Base-by-base conservation (phyloP, 2,888 invertebrate genomes). In the Lithophane semibrunnea region DNA sequence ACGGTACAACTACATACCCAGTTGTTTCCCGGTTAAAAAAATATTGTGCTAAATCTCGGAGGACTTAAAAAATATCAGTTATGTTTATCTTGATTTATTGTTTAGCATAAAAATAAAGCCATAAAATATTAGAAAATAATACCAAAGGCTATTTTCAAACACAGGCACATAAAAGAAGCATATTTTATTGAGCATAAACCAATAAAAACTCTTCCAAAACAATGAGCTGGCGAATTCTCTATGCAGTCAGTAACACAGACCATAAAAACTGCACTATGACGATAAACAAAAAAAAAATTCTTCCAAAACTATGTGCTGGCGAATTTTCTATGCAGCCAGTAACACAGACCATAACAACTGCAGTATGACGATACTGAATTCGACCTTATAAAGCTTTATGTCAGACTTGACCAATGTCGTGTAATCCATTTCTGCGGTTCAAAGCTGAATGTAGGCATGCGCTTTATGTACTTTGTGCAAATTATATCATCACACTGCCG, bases 291-390 rank as follows among this genome's bases (percentile, higher is more conserved):
- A 5, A 37, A 37, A 37, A 37, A 37, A 69, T 13, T 65, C 18
- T 61, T 49, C 2, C 52, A 49, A 58, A 66, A 54, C 52, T 42
- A 77, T 77, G 44, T 49, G 29, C n/a, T 21, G 44, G 65, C 29
- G 58, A 47, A 54, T 67, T 72, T 66, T 72, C 12, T 63, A 54
- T 78, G 72, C 56, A 73, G 44, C 42, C 54, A 77, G 71, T 56
- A 29, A 56, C 24, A 52, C 2, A 56, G 13, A n/a, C 18, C 58
- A 63, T 58, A 63, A 63, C 83, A 63, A 47, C 13, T 74, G 67
- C 70, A 74, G 21, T 29, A 29, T 73, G 29, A 60, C 16, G 67
- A 37, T 64, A 64, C 24, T 84, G 21, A 58, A 67, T 80, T 67
- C 9, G 54, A 60, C 54, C 24, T 78, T 42, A 13, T 9, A 67